Evolutionary conservation across 2,888 invertebrate species (phyloP).

Genomic region (Boloria selene): DNA sequence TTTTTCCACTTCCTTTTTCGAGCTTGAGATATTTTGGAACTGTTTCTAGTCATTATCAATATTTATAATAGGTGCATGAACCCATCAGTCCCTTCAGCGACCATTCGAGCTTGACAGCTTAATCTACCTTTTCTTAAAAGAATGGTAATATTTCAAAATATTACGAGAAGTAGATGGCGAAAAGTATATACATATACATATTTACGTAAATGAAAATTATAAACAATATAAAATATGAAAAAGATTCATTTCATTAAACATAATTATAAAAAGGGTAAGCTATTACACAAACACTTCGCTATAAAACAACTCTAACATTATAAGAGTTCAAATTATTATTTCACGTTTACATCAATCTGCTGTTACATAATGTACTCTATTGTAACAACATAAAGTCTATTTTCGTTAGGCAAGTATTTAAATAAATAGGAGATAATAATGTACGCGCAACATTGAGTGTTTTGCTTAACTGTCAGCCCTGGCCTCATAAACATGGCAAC

Average conservation of each 20-base stretch:
- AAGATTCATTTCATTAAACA: conserved; percentile 10
- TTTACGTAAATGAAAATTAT: no score
- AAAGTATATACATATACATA: no score
- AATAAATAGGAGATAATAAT: conserved; percentile 59
- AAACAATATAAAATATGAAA: background rate
- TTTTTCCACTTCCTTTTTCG: no score
- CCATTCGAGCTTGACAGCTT: no score
- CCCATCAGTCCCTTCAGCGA: no score
- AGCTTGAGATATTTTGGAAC: no score
- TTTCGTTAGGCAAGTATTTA: conserved; percentile 21
- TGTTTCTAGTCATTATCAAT: no score
- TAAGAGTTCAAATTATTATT: conserved; percentile 51
- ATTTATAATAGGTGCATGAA: no score
- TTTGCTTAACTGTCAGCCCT: conserved; percentile 50
- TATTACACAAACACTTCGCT: conserved; percentile 51
- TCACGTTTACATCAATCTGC: conserved; percentile 2
- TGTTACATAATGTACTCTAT: conserved; percentile 20
- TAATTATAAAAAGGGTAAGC: conserved; percentile 34
- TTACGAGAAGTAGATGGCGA: no score
- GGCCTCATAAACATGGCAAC: conserved; percentile 41
- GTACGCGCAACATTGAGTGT: conserved; percentile 55
- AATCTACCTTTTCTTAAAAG: no score
- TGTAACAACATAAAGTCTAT: conserved; percentile 14
- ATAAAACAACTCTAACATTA: conserved; percentile 56
- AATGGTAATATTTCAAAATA: no score